Evolutionary conservation across 2,888 invertebrate genomes (phyloP).

Genomic region (Acrocyrtus sp.): DNA sequence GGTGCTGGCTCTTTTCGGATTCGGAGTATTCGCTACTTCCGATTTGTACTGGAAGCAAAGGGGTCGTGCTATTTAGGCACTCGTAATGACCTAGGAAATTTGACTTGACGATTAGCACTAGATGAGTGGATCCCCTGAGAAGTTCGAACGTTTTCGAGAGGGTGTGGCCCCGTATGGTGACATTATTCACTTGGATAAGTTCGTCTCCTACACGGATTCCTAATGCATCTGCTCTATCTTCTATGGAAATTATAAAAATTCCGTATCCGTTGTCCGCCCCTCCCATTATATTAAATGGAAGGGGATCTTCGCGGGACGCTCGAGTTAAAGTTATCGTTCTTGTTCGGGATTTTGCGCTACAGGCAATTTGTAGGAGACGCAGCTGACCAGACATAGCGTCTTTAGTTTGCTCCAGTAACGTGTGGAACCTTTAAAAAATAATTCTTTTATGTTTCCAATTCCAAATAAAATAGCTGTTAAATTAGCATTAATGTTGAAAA

Average conservation of each 20-base stretch:
- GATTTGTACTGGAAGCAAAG: conserved; percentile 29
- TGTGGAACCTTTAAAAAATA: conserved; percentile 49
- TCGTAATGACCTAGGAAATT: conserved; percentile 80
- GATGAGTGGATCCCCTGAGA: conserved; percentile 91
- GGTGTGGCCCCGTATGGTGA: conserved; percentile 93
- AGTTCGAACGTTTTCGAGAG: conserved; percentile 93
- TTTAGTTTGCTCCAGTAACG: conserved; percentile 57
- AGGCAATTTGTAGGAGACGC: conserved; percentile 90
- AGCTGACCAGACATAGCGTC: conserved; percentile 65
- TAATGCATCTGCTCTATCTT: conserved; percentile 81
- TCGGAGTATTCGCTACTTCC: conserved; percentile 38
- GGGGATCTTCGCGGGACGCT: conserved; percentile 87
- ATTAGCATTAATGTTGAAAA: no score
- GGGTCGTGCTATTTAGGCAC: conserved; percentile 49
- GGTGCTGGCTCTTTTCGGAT: conserved; percentile 37
- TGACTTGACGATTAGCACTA: conserved; percentile 96
- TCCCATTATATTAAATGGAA: conserved; percentile 93
- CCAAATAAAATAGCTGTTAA: no score
- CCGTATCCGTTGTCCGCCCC: conserved; percentile 93
- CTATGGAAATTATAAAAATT: conserved; percentile 84
- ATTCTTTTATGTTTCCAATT: no score
- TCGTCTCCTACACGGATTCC: conserved; percentile 98
- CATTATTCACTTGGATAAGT: conserved; percentile 97
- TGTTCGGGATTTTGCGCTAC: conserved; percentile 94
- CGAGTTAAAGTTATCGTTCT: conserved; percentile 91